Conservation (phyloP, 2,888 invertebrate genomes). For the Elegia similella region DNA sequence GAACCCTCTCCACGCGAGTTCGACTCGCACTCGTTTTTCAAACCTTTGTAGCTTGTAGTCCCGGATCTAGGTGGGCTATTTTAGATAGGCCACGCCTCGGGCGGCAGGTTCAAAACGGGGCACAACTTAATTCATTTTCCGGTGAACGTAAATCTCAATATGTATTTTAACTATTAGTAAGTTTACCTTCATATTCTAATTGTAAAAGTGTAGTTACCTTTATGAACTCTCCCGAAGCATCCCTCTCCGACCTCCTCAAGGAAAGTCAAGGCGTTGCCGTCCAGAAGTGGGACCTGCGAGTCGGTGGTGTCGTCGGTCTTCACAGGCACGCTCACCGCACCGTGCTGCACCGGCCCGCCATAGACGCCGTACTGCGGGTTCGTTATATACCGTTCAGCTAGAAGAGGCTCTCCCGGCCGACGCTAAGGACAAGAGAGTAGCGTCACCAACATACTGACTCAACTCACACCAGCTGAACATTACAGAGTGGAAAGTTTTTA, state of each 20-base stretch:
- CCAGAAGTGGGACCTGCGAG: slow-evolving; percentile 81
- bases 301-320: slow-evolving; percentile 53
- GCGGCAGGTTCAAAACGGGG: no score
- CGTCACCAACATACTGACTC: slow-evolving; percentile 9
- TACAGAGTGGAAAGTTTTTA: no score
- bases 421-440: slow-evolving; percentile 57
- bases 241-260: slow-evolving; percentile 92
- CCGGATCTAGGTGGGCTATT: no score
- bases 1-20: no score
- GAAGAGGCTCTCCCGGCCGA: slow-evolving; percentile 82
- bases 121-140: no score
- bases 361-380: slow-evolving; percentile 88
- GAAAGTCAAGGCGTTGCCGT: slow-evolving; percentile 85
- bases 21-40: no score
- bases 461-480: no score
- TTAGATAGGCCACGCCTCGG: no score
- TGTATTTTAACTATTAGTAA: no score
- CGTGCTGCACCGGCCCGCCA: slow-evolving; percentile 32
- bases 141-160: no score
- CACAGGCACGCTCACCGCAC: slow-evolving; percentile 30
- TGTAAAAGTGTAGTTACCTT: slow-evolving; percentile 79
- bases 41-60: no score
- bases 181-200: no score
- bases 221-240: slow-evolving; percentile 93
- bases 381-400: slow-evolving; percentile 87